Percentiles rank a stretch among this genome's conserved stretches.
phyloP scores from a whole-genome alignment of 1,140 invertebrate genomes.

The Oryctes rhinoceros region DNA sequence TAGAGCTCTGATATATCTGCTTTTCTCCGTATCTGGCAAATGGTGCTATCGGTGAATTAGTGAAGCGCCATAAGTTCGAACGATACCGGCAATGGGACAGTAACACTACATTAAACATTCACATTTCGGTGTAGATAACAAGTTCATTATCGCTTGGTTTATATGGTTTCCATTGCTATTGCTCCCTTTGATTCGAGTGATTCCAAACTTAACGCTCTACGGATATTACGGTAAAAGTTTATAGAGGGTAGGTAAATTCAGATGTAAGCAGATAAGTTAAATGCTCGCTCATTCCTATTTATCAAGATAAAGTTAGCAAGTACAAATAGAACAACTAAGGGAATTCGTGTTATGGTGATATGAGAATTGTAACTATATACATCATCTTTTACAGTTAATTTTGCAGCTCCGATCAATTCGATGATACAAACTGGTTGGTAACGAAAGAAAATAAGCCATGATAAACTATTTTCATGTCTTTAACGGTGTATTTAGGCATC shows the following conservation, averaged over 20 bases:
- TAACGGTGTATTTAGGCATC: too few relatives aligned
- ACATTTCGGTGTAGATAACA: background rate
- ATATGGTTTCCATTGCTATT: background rate
- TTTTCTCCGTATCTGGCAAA: background rate
- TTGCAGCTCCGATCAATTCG: too few relatives aligned
- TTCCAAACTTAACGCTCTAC: background rate
- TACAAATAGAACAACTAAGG: too few relatives aligned
- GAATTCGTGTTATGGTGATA: too few relatives aligned
- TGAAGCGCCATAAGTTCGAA: background rate
- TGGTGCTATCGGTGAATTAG: background rate
- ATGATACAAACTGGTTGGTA: too few relatives aligned
- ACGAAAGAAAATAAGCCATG: too few relatives aligned
- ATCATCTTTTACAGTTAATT: too few relatives aligned
- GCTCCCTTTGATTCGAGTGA: background rate
- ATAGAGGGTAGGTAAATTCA: background rate
- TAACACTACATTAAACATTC: slow-evolving; percentile 6
- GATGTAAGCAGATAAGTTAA: too few relatives aligned
- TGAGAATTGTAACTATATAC: too few relatives aligned
- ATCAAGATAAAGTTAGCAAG: too few relatives aligned
- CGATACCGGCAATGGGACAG: background rate
- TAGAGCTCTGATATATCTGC: background rate
- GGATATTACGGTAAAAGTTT: background rate
- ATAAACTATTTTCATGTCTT: too few relatives aligned
- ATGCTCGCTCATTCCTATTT: too few relatives aligned
- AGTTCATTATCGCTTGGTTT: background rate